Conservation (phyloP, 2,113 vertebrate species). For the Fulica atra region DNA sequence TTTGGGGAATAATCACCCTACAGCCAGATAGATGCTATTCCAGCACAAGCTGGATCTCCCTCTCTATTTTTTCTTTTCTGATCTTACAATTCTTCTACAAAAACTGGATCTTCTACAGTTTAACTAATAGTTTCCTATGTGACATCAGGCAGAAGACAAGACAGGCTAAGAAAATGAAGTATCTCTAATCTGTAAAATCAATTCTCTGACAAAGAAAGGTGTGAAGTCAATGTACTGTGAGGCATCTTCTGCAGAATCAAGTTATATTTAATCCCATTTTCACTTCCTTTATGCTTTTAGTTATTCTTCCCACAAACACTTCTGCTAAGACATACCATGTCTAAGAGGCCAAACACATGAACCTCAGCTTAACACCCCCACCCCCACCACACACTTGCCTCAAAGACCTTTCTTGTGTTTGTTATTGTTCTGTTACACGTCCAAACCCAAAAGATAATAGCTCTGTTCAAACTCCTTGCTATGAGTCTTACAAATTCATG, state of each 20-base stretch:
- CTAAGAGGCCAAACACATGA: neutral
- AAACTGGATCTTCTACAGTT: neutral
- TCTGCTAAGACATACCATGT: neutral
- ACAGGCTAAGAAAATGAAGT: neutral
- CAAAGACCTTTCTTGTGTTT: neutral
- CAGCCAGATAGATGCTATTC: neutral
- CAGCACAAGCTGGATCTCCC: neutral
- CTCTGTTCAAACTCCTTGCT: neutral
- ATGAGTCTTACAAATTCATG: neutral
- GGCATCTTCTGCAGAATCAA: neutral
- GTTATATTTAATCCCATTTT: neutral
- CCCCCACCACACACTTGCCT: neutral
- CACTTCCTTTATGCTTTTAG: neutral
- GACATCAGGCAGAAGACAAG: neutral
- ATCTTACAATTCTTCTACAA: neutral
- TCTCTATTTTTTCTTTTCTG: neutral
- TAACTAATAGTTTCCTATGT: neutral
- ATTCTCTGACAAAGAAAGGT: neutral
- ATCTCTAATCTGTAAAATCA: neutral
- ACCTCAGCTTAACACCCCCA: accelerated
- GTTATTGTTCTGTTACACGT: neutral
- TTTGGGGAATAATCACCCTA: neutral
- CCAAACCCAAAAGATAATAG: neutral
- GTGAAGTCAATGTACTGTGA: neutral
- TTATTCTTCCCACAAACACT: neutral